A percentile compares a stretch with the other conserved stretches of the same genome.
Evolutionary conservation across 2,113 vertebrate species (phyloP).

Genomic region (Cinclus cinclus): DNA sequence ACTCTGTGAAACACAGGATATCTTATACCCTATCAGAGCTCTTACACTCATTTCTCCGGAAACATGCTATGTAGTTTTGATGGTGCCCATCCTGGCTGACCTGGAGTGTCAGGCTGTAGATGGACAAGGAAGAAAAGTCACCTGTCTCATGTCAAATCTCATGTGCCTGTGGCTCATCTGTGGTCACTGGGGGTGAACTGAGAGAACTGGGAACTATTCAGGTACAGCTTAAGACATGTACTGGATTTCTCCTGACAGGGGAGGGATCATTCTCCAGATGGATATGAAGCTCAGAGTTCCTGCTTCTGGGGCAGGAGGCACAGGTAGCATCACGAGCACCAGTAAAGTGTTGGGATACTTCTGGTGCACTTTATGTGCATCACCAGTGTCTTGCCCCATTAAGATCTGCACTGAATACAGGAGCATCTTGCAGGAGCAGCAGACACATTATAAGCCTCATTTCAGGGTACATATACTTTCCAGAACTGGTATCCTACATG

Average conservation of each 20-base stretch:
- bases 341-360: neutral
- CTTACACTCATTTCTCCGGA: neutral
- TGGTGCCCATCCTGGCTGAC: neutral
- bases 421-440: neutral
- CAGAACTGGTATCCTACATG: neutral
- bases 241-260: neutral
- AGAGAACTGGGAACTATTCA: neutral
- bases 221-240: neutral
- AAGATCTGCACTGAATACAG: neutral
- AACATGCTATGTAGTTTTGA: rapidly evolving
- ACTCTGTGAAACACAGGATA: neutral
- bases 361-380: neutral
- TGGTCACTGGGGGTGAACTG: neutral
- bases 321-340: neutral
- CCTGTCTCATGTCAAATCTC: neutral
- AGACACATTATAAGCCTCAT: neutral
- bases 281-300: neutral
- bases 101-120: neutral
- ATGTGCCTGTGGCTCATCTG: neutral
- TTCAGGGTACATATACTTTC: neutral
- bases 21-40: neutral
- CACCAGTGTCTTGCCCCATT: neutral
- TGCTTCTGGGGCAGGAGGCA: neutral
- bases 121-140: neutral
- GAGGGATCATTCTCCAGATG: neutral